These are phyloP conservation scores for Pogona vitticeps DNA, from an alignment of 2,113 vertebrate genomes.

Conservation along the genomic window DNA sequence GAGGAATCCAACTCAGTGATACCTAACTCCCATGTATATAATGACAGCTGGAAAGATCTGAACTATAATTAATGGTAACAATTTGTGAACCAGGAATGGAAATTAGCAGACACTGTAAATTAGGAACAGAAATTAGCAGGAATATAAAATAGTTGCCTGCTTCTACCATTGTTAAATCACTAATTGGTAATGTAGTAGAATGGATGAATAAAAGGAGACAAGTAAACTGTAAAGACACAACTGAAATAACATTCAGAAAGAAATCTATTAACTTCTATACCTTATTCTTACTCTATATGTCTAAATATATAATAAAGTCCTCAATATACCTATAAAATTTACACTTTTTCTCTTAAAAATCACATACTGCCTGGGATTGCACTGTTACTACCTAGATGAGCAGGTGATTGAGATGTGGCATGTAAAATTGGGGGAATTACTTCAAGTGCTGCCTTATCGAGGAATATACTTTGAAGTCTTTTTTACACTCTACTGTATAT, in stretches of 20 bases:
- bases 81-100: conserved; percentile 22
- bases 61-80: background rate
- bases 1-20: background rate
- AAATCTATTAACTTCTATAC: conserved; percentile 28
- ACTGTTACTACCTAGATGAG: background rate
- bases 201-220: conserved; percentile 22
- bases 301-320: background rate
- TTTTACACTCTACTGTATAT: conserved; percentile 5
- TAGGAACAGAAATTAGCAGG: conserved; percentile 9
- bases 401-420: background rate
- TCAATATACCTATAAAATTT: background rate
- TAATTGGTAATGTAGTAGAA: background rate
- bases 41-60: background rate
- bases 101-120: conserved; percentile 9
- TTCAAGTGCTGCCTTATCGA: background rate
- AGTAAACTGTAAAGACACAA: background rate
- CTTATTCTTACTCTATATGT: background rate
- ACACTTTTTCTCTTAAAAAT: background rate
- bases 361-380: background rate
- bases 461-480: background rate
- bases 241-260: background rate
- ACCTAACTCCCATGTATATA: background rate
- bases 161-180: conserved; percentile 15
- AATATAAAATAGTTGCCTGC: background rate
- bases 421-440: background rate